phyloP scores from a whole-genome alignment of 2,797 vertebrate species.

The Paedocypris micromegethes region DNA sequence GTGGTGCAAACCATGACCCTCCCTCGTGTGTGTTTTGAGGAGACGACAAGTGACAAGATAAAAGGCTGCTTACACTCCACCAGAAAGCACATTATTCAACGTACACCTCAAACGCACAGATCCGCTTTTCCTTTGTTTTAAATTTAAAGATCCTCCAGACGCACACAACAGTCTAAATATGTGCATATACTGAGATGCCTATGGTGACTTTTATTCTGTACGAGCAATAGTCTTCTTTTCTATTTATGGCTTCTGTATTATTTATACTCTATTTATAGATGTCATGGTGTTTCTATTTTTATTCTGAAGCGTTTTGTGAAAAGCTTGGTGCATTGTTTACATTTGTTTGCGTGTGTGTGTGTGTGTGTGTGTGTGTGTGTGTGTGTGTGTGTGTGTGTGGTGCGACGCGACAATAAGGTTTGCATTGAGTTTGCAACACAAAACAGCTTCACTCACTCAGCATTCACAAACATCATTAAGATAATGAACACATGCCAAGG shows the following conservation, averaged over 20 bases:
- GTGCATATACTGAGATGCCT: too few relatives aligned
- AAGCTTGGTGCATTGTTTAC: too few relatives aligned
- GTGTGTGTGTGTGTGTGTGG: too few relatives aligned
- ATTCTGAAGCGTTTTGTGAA: too few relatives aligned
- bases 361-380: too few relatives aligned
- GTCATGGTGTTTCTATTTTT: too few relatives aligned
- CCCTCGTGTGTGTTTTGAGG: constrained; percentile 57
- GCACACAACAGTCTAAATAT: not conserved
- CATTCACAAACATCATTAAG: not conserved
- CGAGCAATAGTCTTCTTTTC: too few relatives aligned
- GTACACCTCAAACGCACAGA: constrained; percentile 33
- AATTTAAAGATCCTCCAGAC: not conserved
- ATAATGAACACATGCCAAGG: constrained; percentile 4
- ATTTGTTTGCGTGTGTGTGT: too few relatives aligned
- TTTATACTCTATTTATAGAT: too few relatives aligned
- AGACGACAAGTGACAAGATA: constrained; percentile 55
- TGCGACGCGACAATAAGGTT: not conserved
- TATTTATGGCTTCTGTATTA: too few relatives aligned
- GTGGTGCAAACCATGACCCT: constrained; percentile 55
- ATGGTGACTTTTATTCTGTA: too few relatives aligned
- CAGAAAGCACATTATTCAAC: constrained; percentile 43
- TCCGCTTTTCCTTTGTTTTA: not conserved
- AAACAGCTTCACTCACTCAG: not conserved
- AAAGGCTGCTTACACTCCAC: constrained; percentile 41
- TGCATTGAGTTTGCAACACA: not conserved